Evolutionary conservation across 2,113 vertebrate genomes (phyloP), one percentile per base, ranked within the genome.

Genomic region (Herpailurus yagouaroundi): DNA sequence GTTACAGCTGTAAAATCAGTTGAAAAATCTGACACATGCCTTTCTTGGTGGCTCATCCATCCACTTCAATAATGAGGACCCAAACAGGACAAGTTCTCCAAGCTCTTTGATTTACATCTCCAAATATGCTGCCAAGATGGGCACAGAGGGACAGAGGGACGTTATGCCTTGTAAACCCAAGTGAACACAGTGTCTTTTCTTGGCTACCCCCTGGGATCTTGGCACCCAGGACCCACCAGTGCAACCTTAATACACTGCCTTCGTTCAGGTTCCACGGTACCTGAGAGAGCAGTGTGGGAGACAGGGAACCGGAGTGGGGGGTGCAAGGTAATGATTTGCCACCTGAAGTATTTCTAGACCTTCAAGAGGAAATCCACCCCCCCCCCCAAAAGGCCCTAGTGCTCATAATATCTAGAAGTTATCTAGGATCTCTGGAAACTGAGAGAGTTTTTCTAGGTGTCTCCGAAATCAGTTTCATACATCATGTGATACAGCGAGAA

Each of bases 1-100:
- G 97, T 98, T 95, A 85, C 68, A 98, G 90, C 97, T 95, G 92
- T 88, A 97, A 97, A 96, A 96, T 63, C 76, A 93, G 79, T 97
- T 95, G 84, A 97, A 97, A 97, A 96, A 97, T 87, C 81, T 71
- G 94, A 96, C 89, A 74, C 73, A 97, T 63, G 81, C 23, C 86
- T 80, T 97, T 94, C 96, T 97, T 97, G 77, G 90, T 92, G 88
- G 69, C 80, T 95, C 41, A 85, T 27, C 93, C n/a, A 94, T 95
- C 86, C 31, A 76, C 55, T 97, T 97, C 18, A 38, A 29, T 94
- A 96, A 93, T 90, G 64, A 96, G 55, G 81, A 87, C 41, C 38
- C 77, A 80, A 69, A 94, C 36, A 23, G 69, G 92, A 95, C 97
- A 92, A 82, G 50, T 68, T 97, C 95, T 90, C 80, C 97, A 93